Conservation (phyloP, 2,797 vertebrate species). For the Vultur gryphus region DNA sequence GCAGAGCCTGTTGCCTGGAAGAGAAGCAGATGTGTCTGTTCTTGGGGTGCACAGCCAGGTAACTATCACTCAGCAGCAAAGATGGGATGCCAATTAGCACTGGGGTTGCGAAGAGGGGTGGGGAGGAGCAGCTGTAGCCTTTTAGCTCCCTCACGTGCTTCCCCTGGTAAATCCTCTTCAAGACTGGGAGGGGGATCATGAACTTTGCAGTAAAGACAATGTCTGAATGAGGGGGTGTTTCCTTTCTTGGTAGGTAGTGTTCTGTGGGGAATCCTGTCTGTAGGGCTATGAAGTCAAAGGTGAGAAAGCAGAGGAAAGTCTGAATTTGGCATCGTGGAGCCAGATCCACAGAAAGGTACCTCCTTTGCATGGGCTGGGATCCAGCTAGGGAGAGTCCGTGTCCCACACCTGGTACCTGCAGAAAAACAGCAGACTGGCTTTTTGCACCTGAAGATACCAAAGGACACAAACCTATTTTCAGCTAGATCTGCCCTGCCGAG, state of each 20-base stretch:
- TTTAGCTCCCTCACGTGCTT: neutral
- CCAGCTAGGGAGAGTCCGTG: no score
- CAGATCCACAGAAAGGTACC: neutral
- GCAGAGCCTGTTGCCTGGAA: neutral
- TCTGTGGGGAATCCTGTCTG: neutral
- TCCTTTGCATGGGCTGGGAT: neutral
- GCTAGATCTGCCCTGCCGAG: neutral
- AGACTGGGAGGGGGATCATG: neutral
- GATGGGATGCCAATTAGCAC: neutral
- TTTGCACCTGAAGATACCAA: neutral
- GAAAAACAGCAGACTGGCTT: neutral
- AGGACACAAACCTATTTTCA: neutral
- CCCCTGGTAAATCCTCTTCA: neutral
- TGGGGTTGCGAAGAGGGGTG: neutral
- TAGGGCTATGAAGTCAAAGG: neutral
- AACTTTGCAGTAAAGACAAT: neutral
- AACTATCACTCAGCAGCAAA: neutral
- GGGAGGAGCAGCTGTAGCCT: neutral
- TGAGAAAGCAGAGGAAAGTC: neutral
- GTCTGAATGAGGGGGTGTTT: neutral
- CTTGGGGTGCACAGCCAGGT: neutral
- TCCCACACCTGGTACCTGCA: neutral
- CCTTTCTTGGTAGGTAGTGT: neutral
- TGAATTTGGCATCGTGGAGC: neutral
- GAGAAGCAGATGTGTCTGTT: neutral